phyloP scores from a whole-genome alignment of 2,797 vertebrate genomes.

The Gobio occitaniae region DNA sequence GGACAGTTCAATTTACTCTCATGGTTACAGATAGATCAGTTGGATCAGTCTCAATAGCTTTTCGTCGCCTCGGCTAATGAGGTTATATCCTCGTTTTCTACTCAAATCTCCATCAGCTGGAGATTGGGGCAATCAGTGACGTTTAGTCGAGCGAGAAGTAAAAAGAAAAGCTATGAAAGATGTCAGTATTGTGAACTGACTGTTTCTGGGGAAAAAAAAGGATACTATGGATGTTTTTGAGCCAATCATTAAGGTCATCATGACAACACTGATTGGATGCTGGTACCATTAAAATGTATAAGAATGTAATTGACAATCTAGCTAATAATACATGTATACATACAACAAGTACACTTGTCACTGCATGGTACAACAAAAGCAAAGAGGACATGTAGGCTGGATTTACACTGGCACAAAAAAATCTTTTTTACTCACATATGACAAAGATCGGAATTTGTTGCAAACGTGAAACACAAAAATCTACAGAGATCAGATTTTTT shows the following conservation, averaged over 20 bases:
- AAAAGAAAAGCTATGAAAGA: slow-evolving; percentile 3
- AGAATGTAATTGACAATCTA: neutral
- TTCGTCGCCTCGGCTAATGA: slow-evolving; percentile 48
- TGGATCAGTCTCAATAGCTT: slow-evolving; percentile 53
- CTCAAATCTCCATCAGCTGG: slow-evolving; percentile 43
- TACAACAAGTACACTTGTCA: too few relatives aligned
- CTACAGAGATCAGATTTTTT: too few relatives aligned
- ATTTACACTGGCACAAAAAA: too few relatives aligned
- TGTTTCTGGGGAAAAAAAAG: neutral
- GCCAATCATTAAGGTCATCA: neutral
- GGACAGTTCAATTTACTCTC: slow-evolving; percentile 54
- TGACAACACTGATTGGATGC: slow-evolving; percentile 16
- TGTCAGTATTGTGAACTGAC: neutral
- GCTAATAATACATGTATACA: too few relatives aligned
- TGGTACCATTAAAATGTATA: neutral
- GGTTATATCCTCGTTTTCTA: slow-evolving; percentile 52
- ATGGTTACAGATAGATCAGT: slow-evolving; percentile 41
- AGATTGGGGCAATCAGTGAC: slow-evolving; percentile 38
- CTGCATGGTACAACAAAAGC: too few relatives aligned
- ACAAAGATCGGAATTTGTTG: too few relatives aligned
- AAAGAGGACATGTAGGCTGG: too few relatives aligned
- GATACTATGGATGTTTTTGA: neutral
- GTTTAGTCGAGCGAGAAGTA: slow-evolving; percentile 13
- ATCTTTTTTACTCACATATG: too few relatives aligned
- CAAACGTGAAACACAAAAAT: too few relatives aligned